phyloP scores from a whole-genome alignment of 2,888 invertebrate genomes.

The Cephonodes hylas region DNA sequence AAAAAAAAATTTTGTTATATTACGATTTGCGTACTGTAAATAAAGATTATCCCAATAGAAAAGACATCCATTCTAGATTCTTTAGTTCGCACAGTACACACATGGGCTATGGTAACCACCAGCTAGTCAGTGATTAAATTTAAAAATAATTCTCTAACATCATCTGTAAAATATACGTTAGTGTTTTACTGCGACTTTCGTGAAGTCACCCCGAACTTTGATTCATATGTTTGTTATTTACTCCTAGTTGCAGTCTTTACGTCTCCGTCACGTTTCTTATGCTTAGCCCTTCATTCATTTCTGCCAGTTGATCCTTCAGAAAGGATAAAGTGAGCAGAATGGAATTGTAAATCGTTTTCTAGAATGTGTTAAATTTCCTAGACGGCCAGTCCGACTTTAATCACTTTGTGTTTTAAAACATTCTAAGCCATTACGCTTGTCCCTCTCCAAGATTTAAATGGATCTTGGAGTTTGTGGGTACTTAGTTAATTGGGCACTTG shows the following conservation, averaged over 20 bases:
- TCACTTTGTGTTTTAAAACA: slow-evolving; percentile 1
- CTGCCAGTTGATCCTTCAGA: slow-evolving; percentile 15
- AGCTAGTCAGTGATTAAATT: no score
- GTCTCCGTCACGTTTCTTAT: slow-evolving; percentile 14
- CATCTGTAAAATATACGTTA: no score
- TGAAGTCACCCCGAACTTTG: not conserved
- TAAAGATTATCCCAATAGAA: no score
- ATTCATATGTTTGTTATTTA: not conserved
- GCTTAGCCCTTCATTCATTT: not conserved
- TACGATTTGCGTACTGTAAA: no score
- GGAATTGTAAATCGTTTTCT: slow-evolving; percentile 33
- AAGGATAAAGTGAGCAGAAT: slow-evolving; percentile 26
- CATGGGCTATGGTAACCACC: no score
- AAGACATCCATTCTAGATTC: no score
- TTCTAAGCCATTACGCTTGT: not conserved
- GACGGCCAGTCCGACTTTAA: not conserved
- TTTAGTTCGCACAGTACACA: no score
- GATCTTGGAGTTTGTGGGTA: not conserved
- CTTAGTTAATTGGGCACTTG: no score
- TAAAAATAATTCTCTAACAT: no score
- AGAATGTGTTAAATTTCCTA: slow-evolving; percentile 14
- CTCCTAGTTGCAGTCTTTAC: not conserved
- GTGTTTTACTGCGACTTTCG: no score
- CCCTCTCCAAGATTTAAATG: not conserved
- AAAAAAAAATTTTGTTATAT: no score